Base-by-base conservation (phyloP, 2,113 vertebrate genomes). In the Brachypteracias leptosomus region DNA sequence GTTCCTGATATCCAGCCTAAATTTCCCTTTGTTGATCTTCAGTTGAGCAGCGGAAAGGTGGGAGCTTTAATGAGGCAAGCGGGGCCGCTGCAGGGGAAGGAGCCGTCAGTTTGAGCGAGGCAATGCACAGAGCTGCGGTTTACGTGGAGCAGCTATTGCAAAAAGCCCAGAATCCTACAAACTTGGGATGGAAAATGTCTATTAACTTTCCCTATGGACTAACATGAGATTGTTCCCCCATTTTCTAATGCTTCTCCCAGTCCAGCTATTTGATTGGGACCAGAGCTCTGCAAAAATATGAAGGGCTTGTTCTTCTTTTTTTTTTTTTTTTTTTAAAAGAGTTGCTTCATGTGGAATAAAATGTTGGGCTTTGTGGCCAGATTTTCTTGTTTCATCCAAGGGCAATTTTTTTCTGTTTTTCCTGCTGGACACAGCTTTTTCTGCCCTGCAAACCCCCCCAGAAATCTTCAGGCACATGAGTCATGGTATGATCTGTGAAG, bases 1-100 rank as follows among this genome's bases (percentile, higher is more conserved):
- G 89, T 86, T 92, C 89, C 95, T 89, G 75, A 93, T 94, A 95
- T 80, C 96, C 95, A 92, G 88, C 63, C 90, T 89, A 88, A 85
- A 82, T 95, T 96, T 94, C 70, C 83, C 96, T 96, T 95, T 96
- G 95, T 93, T 93, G 87, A 89, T 92, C 84, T 96, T 96, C 96
- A 82, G 74, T 58, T 95, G 59, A 93, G 94, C 83, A 89, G 93
- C 85, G 88, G 96, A 96, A 97, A 96, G 95, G 95, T 92, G 90
- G 94, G 95, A 95, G 94, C 94, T 96, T 95, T 97, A 94, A 96
- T 83, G 95, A 97, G 96, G 83, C 94, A 92, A 95, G 86, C 1
- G 73, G 89, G 95, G 92, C 95, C 76, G 3, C 85, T 91, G 63
- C 42, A 96, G 92, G 93, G 90, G 85, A 96, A 94, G 90, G 77